phyloP scores from a whole-genome alignment of 2,888 invertebrate genomes.

The Caenorhabditis sp. region DNA sequence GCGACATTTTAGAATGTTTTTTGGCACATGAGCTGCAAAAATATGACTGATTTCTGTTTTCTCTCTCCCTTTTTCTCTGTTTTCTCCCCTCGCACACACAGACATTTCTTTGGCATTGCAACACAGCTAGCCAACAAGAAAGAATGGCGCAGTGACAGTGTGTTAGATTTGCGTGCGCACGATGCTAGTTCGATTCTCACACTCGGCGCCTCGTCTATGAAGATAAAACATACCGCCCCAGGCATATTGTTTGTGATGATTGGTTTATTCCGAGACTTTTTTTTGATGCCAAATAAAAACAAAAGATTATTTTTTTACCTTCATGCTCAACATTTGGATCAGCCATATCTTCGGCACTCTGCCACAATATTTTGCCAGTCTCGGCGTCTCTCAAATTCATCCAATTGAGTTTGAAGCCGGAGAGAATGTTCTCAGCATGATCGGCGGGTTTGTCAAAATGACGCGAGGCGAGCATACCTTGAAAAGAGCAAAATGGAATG shows the following conservation, averaged over 20 bases:
- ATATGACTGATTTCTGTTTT: too few species aligned
- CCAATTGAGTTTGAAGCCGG: slow-evolving; percentile 79
- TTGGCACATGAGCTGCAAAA: slow-evolving; percentile 86
- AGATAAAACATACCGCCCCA: slow-evolving; percentile 44
- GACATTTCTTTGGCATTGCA: neutral
- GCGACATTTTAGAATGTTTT: slow-evolving; percentile 91
- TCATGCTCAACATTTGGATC: slow-evolving; percentile 67
- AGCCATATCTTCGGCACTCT: slow-evolving; percentile 91
- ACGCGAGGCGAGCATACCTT: neutral
- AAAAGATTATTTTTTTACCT: too few species aligned
- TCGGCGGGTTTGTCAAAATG: neutral
- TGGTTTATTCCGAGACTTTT: slow-evolving; percentile 42
- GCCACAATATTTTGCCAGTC: slow-evolving; percentile 91
- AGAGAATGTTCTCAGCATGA: slow-evolving; percentile 75
- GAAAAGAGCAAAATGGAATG: neutral
- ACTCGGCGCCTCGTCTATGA: slow-evolving; percentile 43
- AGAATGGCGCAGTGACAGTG: slow-evolving; percentile 30
- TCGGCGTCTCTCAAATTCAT: slow-evolving; percentile 96
- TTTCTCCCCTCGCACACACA: neutral
- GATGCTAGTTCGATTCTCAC: slow-evolving; percentile 19
- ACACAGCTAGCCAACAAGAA: neutral
- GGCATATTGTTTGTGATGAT: slow-evolving; percentile 45
- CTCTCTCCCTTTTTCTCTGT: neutral
- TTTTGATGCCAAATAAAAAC: too few species aligned
- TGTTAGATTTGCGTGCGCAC: neutral